Evolutionary conservation across 2,113 vertebrate species (phyloP), one percentile per base, ranked within the genome.

Genomic region (Seriola quinqueradiata): DNA sequence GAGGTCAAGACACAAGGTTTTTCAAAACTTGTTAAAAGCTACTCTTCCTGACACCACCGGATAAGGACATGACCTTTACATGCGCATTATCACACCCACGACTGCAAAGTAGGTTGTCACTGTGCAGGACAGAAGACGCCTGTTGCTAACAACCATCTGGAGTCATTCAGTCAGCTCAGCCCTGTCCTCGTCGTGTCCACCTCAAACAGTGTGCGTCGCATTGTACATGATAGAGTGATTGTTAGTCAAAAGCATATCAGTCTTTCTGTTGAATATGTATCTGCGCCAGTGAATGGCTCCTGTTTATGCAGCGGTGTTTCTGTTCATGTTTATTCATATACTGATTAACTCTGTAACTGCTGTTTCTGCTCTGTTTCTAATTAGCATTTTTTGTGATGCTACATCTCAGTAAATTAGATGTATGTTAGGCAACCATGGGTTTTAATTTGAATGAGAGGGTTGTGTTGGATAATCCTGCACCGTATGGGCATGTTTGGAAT

Each of bases 261-360:
- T 70, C 63, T 44, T 74, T 78, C 52, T 87, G 75, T 81, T 83
- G 58, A 89, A 81, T 91, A 87, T 89, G 82, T 85, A 83, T 82
- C 63, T 65, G 60, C 4, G 6, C 76, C 78, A 88, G 74, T 77
- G 70, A 84, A 64, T 70, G 34, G 52, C 55, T 81, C 32, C 61
- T 76, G 76, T 85, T 89, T 75, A 79, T 88, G 82, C 88, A 83
- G 76, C 76, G 77, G 21, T 57, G 64, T 81, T 87, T 28, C 67
- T 70, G 42, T 74, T 89, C 77, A 87, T 90, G 82, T 91, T 90
- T 91, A 89, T 92, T 90, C 79, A 93, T 84, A 63, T 2, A 8
- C 44, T 82, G 78, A 84, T 91, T 86, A 89, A 81, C 84, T 79
- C 82, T 72, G 74, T 79, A 77, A 88, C 76, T 86, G 77, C 67